Base-by-base conservation (phyloP, 2,888 invertebrate species). In the Syrphus vitripennis region DNA sequence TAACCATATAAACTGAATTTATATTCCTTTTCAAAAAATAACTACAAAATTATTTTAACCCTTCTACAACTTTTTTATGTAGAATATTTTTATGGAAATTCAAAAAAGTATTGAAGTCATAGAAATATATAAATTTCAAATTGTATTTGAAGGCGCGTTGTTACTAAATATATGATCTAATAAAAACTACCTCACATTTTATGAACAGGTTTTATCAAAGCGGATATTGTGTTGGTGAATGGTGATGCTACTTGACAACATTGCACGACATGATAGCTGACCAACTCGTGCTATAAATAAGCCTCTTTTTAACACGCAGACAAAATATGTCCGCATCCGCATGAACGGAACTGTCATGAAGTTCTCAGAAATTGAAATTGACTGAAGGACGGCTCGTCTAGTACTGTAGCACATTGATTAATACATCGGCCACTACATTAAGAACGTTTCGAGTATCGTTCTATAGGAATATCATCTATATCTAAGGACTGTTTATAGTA, bases 1-100 rank as follows among this genome's bases (percentile, higher is more conserved):
- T 82, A 69, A 70, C 67, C 61, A 74, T 82, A 74, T 82, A 74
- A 82, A 78, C 65, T 57, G 63, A 72, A 65, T 48, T 67, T 31
- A 61, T 50, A 29, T 40, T 45, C 42, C 37, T 63, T 80, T 48
- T 12, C 19, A 24, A 48, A 63, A 29, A n/a, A 10, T 29, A 67
- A 75, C 48, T 34, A 34, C n/a, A 76, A 72, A 70, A 78, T 83
- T 37, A 70, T 48, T 48, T 42, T 34, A 48, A 42, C 21, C 67
- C 53, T 12, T 24, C 6, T n/a, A n/a, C n/a, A n/a, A n/a, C n/a
- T n/a, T n/a, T n/a, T n/a, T n/a, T n/a, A 63, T 45, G 21, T n/a
- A 16, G 3, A 12, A n/a, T n/a, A n/a, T n/a, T n/a, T n/a, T n/a
- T n/a, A n/a, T 53, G 26, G 10, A 42, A 29, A 42, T 63, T 4